Evolutionary conservation across 2,888 invertebrate genomes (phyloP), one percentile per base, ranked within the genome.

Genomic region (Drosophila maculinotata): DNA sequence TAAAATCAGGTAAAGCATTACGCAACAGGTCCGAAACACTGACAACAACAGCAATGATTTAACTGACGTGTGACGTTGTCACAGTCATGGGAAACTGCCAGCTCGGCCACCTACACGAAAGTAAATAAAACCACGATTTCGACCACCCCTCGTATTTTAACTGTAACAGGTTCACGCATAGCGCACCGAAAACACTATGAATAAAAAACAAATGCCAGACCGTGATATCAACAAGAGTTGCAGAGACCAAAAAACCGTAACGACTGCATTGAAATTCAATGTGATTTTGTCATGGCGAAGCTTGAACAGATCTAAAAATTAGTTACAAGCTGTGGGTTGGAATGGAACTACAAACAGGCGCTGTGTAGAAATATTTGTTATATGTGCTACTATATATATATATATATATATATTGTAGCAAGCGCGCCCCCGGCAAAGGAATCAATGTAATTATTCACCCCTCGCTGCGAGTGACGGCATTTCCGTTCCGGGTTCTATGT

Each of bases 381-480:
- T 0, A 39, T 3, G 4, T 25, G n/a, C n/a, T n/a, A n/a, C n/a
- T n/a, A 12, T 12, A 1, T 35, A 0, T 39, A 6, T 12, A 1
- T 30, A 20, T 9, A 2, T 9, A n/a, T 53, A 17, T 28, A 1
- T 15, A 31, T 36, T 57, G 56, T 48, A 30, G 42, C 44, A 31
- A 26, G 38, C 36, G 33, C 35, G 52, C 63, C 76, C 48, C 58
- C 47, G 59, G 41, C 54, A 38, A 57, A 68, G 69, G 69, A 70
- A 78, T 85, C 76, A 72, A 74, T 67, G 77, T 86, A 86, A 84
- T 86, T 83, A 83, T 83, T 69, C 83, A 83, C 83, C 83, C 87
- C 77, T 63, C 65, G 39, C 49, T 12, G 30, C 35, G 60, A 69
- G 71, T 77, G 64, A 65, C 62, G 73, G 81, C 81, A 86, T 86